Conservation (phyloP, 2,797 vertebrate genomes). For the Petrocephalus sullivani region DNA sequence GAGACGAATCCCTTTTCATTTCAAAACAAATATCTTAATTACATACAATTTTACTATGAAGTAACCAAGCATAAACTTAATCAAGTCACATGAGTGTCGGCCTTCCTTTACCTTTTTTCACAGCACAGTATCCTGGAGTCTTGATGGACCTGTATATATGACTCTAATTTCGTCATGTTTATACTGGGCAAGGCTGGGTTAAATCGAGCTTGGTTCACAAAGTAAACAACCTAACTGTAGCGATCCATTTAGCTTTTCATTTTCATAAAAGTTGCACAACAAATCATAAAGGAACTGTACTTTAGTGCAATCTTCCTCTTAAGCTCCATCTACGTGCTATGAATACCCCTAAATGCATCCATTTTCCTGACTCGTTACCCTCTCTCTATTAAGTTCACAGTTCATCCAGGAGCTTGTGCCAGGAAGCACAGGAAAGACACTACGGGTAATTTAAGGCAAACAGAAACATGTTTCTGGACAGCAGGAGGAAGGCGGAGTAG, state of each 20-base stretch:
- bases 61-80: neutral
- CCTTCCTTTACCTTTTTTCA: neutral
- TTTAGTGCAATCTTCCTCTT: neutral
- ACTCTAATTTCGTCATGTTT: neutral
- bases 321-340: neutral
- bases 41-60: neutral
- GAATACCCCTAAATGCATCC: neutral
- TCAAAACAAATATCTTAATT: conserved; percentile 1
- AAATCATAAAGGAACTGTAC: neutral
- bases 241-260: neutral
- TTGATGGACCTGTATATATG: neutral
- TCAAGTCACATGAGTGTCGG: neutral
- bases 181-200: neutral
- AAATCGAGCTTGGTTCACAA: neutral
- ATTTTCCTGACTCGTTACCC: neutral
- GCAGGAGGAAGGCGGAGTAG: neutral
- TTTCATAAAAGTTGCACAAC: neutral
- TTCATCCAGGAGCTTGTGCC: neutral
- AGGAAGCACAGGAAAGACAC: neutral
- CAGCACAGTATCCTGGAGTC: neutral
- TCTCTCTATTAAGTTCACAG: neutral
- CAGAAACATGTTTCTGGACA: neutral
- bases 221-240: neutral
- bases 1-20: neutral
- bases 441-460: neutral